Base-by-base conservation (phyloP, 2,888 invertebrate genomes). In the Drosophila mettleri region DNA sequence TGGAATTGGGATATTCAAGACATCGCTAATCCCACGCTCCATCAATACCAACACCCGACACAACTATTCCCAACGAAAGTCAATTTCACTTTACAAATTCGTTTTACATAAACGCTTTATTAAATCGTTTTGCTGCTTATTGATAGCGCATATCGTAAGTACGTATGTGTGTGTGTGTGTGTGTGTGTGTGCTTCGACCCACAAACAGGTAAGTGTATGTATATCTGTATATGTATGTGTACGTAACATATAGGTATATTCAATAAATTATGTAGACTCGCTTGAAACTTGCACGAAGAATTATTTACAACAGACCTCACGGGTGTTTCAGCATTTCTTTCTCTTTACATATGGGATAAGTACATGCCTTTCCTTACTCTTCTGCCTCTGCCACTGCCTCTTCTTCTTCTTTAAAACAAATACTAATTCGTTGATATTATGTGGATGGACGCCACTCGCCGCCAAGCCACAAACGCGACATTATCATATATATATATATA, bases 261-360 rank as follows among this genome's bases (percentile, higher is more conserved):
- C 39, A 87, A 88, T 82, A 88, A 82, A 82, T 82, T 78, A 74
- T 73, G 22, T 82, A 55, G 66, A 33, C 49, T 45, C 79, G 65
- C 58, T 66, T 80, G 63, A 88, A 82, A 86, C 34, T 49, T 24
- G 49, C 77, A 68, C 66, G 74, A 86, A 83, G 60, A 57, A 77
- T 80, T 82, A 86, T 83, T 49, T 83, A 83, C 82, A 83, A 83
- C 52, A 88, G 88, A 41, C 52, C 45, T 74, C 52, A 49, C 65
- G 49, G 52, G 22, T 41, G 29, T 61, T 46, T 39, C 43, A 27
- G 53, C 29, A 63, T 53, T 68, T 64, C 45, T 3, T 18, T 12
- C 45, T 45, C 45, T 29, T 7, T 18, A 45, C 45, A 55, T 12
- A 16, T 45, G 7, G 18, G 16, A 51, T 69, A 80, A 86, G 80